Evolutionary conservation across 2,888 invertebrate species (phyloP).

Genomic region (Lycophotia porphyrea): DNA sequence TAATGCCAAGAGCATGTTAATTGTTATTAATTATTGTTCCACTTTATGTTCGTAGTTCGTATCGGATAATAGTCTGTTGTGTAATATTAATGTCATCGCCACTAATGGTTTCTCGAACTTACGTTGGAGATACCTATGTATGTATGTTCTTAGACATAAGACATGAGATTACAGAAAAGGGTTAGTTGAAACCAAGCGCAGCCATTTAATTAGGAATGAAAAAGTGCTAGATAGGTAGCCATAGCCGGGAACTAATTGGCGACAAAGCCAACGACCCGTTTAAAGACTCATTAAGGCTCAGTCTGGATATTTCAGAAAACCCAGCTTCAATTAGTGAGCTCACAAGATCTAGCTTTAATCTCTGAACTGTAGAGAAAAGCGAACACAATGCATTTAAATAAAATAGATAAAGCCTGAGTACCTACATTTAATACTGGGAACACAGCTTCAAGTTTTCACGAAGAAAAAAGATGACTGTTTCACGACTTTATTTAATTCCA

Average conservation of each 20-base stretch:
- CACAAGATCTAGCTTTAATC: conserved; percentile 30
- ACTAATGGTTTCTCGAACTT: conserved; percentile 17
- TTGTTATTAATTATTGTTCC: conserved; percentile 60
- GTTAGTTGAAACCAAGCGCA: conserved; percentile 9
- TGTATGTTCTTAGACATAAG: neutral
- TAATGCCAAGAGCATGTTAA: conserved; percentile 56
- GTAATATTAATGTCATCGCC: conserved; percentile 32
- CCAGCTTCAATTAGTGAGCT: conserved; percentile 60
- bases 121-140: neutral
- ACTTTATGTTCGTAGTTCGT: conserved; percentile 33
- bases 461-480: conserved; percentile 3
- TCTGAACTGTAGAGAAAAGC: conserved; percentile 27
- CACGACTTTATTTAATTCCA: conserved; percentile 27
- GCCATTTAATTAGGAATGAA: conserved; percentile 48
- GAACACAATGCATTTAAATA: conserved; percentile 20
- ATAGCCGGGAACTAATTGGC: conserved; percentile 52
- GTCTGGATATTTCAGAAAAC: conserved; percentile 40
- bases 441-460: neutral
- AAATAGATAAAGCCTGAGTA: neutral
- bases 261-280: conserved; percentile 52
- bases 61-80: conserved; percentile 37
- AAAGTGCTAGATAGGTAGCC: conserved; percentile 8
- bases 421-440: neutral
- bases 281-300: conserved; percentile 53
- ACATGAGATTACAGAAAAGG: neutral